These are phyloP conservation scores for Coecobrya sp. DNA, from an alignment of 2,888 invertebrate genomes.

Conservation along the genomic window DNA sequence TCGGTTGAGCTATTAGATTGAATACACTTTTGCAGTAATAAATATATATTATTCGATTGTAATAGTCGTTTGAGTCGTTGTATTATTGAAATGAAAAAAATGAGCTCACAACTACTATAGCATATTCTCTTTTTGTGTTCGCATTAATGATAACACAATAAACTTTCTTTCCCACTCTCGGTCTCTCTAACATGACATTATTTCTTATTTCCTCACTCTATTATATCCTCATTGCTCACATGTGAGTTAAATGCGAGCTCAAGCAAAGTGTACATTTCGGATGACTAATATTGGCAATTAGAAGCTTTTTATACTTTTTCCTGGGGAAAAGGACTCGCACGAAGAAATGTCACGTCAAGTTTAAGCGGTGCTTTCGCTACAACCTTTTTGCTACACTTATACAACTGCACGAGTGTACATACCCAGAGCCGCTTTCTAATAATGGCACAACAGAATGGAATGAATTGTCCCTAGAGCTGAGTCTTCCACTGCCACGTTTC, in stretches of 20 bases:
- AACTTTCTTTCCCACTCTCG: constrained; percentile 25
- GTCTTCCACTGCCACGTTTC: constrained; percentile 29
- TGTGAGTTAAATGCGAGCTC: not conserved
- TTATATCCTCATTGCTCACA: not conserved
- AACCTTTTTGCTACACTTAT: not conserved
- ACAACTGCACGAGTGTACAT: not conserved
- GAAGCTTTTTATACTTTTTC: constrained; percentile 66
- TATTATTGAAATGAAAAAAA: constrained; percentile 40
- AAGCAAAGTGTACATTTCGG: constrained; percentile 36
- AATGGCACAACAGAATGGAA: not conserved
- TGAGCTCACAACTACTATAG: constrained; percentile 27
- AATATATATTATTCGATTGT: constrained; percentile 15
- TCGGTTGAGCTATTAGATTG: constrained; percentile 49
- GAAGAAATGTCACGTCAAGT: constrained; percentile 72
- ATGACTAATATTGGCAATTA: constrained; percentile 77
- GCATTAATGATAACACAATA: constrained; percentile 38
- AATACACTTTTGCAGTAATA: constrained; percentile 14
- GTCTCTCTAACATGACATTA: no score
- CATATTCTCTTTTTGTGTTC: not conserved
- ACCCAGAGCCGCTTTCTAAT: not conserved
- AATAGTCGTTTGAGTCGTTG: not conserved
- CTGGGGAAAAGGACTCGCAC: constrained; percentile 7
- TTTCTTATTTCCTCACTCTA: constrained; percentile 27
- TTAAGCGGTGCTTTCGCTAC: not conserved
- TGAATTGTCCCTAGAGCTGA: constrained; percentile 33